Evolutionary conservation across 2,888 invertebrate genomes (phyloP), one percentile per base, ranked within the genome.

Genomic region (Orthosia gothica): DNA sequence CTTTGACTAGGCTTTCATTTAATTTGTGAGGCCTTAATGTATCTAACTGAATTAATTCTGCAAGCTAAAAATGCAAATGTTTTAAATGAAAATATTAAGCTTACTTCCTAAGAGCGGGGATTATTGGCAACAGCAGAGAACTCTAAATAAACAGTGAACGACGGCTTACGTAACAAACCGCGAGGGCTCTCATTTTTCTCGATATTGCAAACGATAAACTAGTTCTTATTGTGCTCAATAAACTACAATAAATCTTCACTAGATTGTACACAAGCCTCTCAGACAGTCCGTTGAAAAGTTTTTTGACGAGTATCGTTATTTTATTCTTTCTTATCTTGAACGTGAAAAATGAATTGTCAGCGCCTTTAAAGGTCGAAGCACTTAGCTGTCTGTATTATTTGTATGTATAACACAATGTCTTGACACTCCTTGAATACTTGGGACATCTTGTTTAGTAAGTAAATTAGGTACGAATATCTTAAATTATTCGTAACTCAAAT

Each of bases 131-230:
- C 54, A 69, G 20, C 65, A 62, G 32, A 55, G 64, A 59, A 62
- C 23, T 49, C 45, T 62, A 62, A 84, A 81, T 70, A 64, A 81
- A 84, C 71, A 72, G 67, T 52, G 69, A 47, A 69, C 40, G 40
- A 20, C 5, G 63, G 59, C 50, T 75, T 84, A 64, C 66, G 67
- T 70, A 79, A 57, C 62, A 67, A 79, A 74, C 63, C 63, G 66
- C 66, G 52, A 11, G 23, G 47, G 40, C 20, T 70, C 58, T 69
- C 15, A 72, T 70, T 70, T 65, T 74, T 83, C 65, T 69, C 63
- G 40, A 72, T 76, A 76, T 81, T 81, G 64, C 50, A 67, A 65
- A 69, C 57, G 72, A 70, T 84, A 81, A 75, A 81, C 52, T 83
- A 74, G 59, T 59, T 67, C 23, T 79, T 81, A 73, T 72, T 69